Evolutionary conservation across 1,140 invertebrate genomes (phyloP).

Genomic region (Trinorchestia longiramus): DNA sequence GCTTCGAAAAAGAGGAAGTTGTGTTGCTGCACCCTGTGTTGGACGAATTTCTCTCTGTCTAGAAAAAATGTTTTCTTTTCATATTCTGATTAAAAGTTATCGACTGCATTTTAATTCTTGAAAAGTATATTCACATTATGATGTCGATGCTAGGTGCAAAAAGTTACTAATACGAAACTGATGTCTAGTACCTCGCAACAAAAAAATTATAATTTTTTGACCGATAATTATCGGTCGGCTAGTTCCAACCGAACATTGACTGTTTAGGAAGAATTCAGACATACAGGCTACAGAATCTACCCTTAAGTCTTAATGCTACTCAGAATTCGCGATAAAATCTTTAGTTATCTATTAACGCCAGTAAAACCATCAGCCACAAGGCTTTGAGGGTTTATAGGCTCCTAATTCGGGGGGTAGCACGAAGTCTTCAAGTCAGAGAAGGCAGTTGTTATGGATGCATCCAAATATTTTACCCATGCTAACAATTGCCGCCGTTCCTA

Average conservation of each 20-base stretch:
- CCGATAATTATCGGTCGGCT: background rate
- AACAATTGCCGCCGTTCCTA: background rate
- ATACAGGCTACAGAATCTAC: background rate
- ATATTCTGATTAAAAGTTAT: too few species aligned
- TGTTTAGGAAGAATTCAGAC: background rate
- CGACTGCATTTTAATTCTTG: too few species aligned
- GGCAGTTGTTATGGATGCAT: background rate
- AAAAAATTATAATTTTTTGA: too few species aligned
- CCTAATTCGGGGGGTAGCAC: background rate
- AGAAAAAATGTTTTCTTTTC: too few species aligned
- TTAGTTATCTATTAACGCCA: background rate
- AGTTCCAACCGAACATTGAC: background rate
- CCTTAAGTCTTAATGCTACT: background rate
- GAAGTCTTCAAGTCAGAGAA: background rate
- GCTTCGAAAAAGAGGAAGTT: too few species aligned
- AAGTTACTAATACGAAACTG: too few species aligned
- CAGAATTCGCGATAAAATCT: background rate
- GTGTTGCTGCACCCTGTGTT: too few species aligned
- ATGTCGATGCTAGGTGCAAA: too few species aligned
- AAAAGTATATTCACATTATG: too few species aligned
- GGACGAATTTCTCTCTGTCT: too few species aligned
- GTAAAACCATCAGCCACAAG: background rate
- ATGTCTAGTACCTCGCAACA: too few species aligned
- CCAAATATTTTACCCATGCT: background rate
- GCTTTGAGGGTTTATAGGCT: background rate